Evolutionary conservation across 1,140 invertebrate species (phyloP).

Genomic region (Pectinophora gossypiella): DNA sequence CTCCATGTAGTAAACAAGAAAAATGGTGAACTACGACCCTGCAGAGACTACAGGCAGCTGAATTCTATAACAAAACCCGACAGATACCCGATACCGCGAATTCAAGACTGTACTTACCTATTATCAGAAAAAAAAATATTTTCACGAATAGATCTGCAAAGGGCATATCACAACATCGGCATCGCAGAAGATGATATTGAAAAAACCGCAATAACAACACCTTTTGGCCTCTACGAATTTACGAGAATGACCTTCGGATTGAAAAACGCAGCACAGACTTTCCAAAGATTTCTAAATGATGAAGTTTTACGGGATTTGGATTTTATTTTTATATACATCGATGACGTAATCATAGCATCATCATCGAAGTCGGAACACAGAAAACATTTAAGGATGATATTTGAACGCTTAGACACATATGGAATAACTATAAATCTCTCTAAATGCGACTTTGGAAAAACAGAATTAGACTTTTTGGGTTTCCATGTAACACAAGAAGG

Average conservation of each 20-base stretch:
- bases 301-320: conserved; percentile 45
- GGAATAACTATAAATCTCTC: conserved; percentile 1
- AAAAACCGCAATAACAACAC: conserved; percentile 56
- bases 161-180: conserved; percentile 64
- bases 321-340: conserved; percentile 49
- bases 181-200: conserved; percentile 33
- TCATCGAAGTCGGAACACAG: background rate
- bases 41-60: background rate
- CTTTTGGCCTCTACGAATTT: conserved; percentile 2
- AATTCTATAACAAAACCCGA: background rate
- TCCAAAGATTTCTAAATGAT: conserved; percentile 72
- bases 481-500: background rate
- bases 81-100: conserved; percentile 19
- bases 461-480: conserved; percentile 1
- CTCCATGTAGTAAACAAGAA: background rate
- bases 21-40: background rate
- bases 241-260: conserved; percentile 59
- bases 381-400: background rate
- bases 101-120: conserved; percentile 42
- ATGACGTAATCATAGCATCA: background rate
- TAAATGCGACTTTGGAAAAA: conserved; percentile 6
- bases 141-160: conserved; percentile 49
- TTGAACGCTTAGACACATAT: conserved; percentile 30
- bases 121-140: conserved; percentile 33
- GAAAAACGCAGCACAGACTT: conserved; percentile 63